phyloP scores from a whole-genome alignment of 1,140 invertebrate genomes.

The Bombus pyrosoma region DNA sequence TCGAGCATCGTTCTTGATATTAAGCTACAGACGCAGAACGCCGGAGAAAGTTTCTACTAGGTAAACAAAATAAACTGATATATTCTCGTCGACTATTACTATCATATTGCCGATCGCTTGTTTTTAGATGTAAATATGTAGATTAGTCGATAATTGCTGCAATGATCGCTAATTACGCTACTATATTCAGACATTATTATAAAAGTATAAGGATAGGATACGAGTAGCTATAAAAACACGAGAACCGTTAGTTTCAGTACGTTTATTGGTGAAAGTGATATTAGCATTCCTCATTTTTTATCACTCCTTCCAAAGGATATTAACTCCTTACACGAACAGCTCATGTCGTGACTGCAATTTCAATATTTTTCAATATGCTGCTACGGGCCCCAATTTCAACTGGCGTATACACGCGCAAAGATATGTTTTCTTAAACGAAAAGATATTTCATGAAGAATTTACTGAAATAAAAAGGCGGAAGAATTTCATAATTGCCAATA shows the following conservation, averaged over 20 bases:
- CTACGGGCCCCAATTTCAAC: too few relatives aligned
- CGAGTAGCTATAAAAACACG: not conserved
- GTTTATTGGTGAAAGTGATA: not conserved
- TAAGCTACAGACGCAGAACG: not conserved
- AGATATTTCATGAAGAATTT: not conserved
- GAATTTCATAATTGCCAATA: not conserved
- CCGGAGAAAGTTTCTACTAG: not conserved
- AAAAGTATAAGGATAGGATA: not conserved
- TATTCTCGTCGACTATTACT: not conserved
- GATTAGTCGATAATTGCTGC: not conserved
- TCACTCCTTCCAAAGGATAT: not conserved
- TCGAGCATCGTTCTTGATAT: not conserved
- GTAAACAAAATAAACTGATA: conserved; percentile 1
- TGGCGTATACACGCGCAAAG: too few relatives aligned
- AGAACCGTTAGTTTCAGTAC: not conserved
- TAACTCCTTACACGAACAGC: not conserved
- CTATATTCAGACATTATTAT: not conserved
- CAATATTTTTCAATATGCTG: not conserved
- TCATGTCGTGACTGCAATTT: not conserved
- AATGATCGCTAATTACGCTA: not conserved
- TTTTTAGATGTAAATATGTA: not conserved
- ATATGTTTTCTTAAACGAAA: too few relatives aligned
- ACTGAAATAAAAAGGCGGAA: not conserved
- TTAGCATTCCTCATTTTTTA: not conserved
- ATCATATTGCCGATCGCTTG: not conserved